These are phyloP conservation scores for Aphelenchoides fujianensis DNA, from an alignment of 1,140 invertebrate genomes.

Conservation along the genomic window DNA sequence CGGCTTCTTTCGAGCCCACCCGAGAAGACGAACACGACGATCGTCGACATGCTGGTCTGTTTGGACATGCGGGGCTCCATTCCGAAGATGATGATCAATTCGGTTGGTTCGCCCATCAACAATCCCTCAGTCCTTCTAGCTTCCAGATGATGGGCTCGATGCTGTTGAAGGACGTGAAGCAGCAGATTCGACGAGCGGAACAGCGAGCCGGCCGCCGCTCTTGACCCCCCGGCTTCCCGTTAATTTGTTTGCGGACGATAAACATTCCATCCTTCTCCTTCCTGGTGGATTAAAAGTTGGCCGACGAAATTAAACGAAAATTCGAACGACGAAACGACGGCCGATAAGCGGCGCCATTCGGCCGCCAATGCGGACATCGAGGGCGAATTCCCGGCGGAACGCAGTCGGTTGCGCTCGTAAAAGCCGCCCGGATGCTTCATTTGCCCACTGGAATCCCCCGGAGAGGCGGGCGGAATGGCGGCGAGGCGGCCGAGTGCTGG, in stretches of 20 bases:
- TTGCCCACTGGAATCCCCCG: neutral
- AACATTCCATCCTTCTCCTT: too few relatives aligned
- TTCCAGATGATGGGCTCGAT: constrained; percentile 20
- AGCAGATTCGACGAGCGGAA: constrained; percentile 1
- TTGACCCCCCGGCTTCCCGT: too few relatives aligned
- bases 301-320: neutral
- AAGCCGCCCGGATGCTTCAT: neutral
- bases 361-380: neutral
- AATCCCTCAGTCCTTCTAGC: too few relatives aligned
- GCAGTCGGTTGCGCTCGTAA: neutral
- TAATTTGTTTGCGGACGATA: too few relatives aligned
- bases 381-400: neutral
- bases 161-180: constrained; percentile 6
- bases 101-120: constrained; percentile 1
- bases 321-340: neutral
- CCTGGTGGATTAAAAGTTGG: too few relatives aligned
- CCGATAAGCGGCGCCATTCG: neutral
- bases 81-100: constrained; percentile 29
- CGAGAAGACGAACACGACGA: constrained; percentile 6
- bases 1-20: constrained; percentile 12
- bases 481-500: neutral
- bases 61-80: constrained; percentile 15
- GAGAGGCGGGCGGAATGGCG: neutral
- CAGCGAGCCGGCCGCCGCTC: neutral
- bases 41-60: constrained; percentile 14